phyloP scores from a whole-genome alignment of 2,797 vertebrate genomes.

The Poecilia wingei region DNA sequence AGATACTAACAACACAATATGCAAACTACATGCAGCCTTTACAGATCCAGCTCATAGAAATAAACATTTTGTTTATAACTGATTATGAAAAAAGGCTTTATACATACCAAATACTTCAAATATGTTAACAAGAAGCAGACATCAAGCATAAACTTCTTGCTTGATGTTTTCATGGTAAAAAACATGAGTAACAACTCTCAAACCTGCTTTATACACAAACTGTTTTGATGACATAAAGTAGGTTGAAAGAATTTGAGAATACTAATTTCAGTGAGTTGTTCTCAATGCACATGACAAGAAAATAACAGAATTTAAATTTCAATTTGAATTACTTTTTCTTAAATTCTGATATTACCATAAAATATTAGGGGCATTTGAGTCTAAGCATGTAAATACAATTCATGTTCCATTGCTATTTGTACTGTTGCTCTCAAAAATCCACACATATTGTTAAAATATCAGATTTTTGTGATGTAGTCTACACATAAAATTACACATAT shows the following conservation, averaged over 20 bases:
- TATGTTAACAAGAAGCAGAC: not conserved
- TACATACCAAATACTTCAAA: not conserved
- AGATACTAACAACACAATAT: not conserved
- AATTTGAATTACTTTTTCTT: not conserved
- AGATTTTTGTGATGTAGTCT: not conserved
- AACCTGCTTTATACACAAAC: not conserved
- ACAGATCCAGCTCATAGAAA: not conserved
- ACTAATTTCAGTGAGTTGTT: not conserved
- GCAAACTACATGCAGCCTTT: fast-evolving
- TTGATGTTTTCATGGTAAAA: not conserved
- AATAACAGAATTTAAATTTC: not conserved
- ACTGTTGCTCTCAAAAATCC: not conserved
- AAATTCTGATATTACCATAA: not conserved
- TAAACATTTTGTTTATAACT: not conserved
- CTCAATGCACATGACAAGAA: not conserved
- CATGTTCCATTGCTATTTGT: not conserved
- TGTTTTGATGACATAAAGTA: not conserved
- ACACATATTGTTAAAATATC: not conserved
- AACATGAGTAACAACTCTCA: not conserved
- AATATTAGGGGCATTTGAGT: not conserved
- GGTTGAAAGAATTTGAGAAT: not conserved
- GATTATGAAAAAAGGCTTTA: not conserved
- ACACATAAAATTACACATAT: not conserved
- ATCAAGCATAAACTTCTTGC: not conserved
- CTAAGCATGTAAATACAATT: not conserved